A percentile compares a stretch with the other conserved stretches of the same genome.
Evolutionary conservation across 2,888 invertebrate genomes (phyloP).

Genomic region (Plebejus melissa): DNA sequence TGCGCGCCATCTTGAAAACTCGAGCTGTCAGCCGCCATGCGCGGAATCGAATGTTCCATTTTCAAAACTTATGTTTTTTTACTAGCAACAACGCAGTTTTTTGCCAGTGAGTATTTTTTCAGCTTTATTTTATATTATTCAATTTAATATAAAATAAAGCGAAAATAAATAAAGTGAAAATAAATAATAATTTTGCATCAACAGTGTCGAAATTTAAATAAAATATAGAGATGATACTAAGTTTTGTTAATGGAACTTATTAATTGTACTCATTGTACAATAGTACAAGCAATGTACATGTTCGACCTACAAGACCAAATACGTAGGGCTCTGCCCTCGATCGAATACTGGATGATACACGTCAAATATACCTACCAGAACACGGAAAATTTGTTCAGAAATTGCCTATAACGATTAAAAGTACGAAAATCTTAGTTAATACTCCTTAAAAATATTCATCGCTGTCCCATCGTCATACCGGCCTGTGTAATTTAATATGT

Average conservation of each 20-base stretch:
- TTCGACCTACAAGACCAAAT: slow-evolving; percentile 34
- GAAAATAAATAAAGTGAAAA: neutral
- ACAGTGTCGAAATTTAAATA: neutral
- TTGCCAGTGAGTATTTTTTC: neutral
- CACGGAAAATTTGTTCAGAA: neutral
- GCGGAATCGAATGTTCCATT: slow-evolving; percentile 5
- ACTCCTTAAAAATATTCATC: neutral
- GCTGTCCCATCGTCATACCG: slow-evolving; percentile 24
- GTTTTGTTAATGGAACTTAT: slow-evolving; percentile 27
- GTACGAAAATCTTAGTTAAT: neutral
- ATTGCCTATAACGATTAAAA: neutral
- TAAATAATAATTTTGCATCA: neutral
- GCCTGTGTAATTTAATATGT: slow-evolving; percentile 24
- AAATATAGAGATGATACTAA: neutral
- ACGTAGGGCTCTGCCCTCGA: slow-evolving; percentile 26
- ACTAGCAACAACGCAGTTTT: neutral
- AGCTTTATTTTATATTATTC: slow-evolving; percentile 3
- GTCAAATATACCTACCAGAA: slow-evolving; percentile 7
- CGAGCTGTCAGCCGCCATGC: neutral
- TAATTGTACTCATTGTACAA: slow-evolving; percentile 65
- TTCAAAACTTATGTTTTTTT: slow-evolving; percentile 6
- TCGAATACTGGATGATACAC: slow-evolving; percentile 2
- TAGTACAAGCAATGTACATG: slow-evolving; percentile 60
- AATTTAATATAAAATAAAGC: slow-evolving; percentile 13
- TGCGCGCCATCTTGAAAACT: neutral